A percentile compares a stretch with the other conserved stretches of the same genome.
These are phyloP conservation scores for Esox masquinongy DNA, from an alignment of 2,797 vertebrate species.

Conservation along the genomic window DNA sequence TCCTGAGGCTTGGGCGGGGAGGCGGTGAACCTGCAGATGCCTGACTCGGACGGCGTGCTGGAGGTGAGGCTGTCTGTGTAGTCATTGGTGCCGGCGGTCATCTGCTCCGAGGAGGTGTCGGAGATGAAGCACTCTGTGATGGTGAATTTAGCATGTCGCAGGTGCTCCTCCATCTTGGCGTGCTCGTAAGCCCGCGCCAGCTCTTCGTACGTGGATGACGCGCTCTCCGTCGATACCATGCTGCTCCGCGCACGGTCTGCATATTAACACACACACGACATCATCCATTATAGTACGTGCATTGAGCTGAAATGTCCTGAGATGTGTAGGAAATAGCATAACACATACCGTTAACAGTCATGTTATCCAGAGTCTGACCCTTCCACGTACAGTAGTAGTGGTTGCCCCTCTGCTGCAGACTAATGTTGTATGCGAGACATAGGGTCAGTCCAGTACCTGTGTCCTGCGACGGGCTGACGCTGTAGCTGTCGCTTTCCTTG, in stretches of 20 bases:
- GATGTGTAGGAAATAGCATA: background rate
- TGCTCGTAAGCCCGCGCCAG: conserved; percentile 96
- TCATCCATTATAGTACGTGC: background rate
- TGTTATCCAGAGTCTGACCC: conserved; percentile 1
- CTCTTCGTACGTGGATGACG: conserved; percentile 98
- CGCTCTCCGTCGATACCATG: conserved; percentile 99
- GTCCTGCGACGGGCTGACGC: conserved; percentile 97
- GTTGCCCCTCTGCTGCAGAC: background rate
- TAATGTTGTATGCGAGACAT: background rate
- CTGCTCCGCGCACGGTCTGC: conserved; percentile 97
- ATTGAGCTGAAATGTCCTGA: background rate
- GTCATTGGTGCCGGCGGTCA: conserved; percentile 98
- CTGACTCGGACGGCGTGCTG: conserved; percentile 97
- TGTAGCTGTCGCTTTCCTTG: conserved; percentile 99
- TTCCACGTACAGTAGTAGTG: background rate
- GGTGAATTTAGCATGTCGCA: conserved; percentile 98
- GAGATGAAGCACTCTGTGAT: conserved; percentile 99
- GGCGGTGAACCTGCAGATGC: conserved; percentile 97
- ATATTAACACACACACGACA: background rate
- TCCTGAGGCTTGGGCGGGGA: conserved; percentile 98
- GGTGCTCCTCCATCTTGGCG: conserved; percentile 98
- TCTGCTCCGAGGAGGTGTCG: conserved; percentile 97
- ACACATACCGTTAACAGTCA: background rate
- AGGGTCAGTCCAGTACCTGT: conserved; percentile 79
- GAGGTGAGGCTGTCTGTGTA: conserved; percentile 98